A percentile compares a stretch with the other conserved stretches of the same genome.
phyloP scores from a whole-genome alignment of 2,113 vertebrate genomes.

The Chionis minor region DNA sequence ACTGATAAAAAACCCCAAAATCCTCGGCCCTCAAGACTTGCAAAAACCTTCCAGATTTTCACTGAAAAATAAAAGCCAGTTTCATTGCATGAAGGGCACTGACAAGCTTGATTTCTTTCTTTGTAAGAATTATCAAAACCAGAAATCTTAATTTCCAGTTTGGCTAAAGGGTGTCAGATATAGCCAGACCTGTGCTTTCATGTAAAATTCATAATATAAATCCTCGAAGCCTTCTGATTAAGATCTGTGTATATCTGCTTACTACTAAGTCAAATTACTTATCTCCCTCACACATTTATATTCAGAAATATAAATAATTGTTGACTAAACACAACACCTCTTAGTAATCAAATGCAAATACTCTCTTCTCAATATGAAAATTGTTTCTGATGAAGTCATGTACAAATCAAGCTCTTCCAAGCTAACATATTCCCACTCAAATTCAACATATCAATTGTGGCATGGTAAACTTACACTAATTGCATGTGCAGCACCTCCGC shows the following conservation, averaged over 20 bases:
- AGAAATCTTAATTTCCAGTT: not conserved
- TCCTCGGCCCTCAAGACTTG: not conserved
- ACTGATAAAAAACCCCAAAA: not conserved
- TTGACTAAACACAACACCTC: slow-evolving; percentile 45
- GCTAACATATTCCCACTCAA: not conserved
- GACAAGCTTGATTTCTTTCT: not conserved
- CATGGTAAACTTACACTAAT: not conserved
- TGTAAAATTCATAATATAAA: slow-evolving; percentile 20
- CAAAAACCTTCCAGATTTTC: slow-evolving; percentile 6
- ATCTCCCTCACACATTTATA: slow-evolving; percentile 37
- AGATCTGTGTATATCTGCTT: not conserved
- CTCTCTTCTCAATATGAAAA: slow-evolving; percentile 15
- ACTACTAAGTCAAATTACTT: slow-evolving; percentile 38
- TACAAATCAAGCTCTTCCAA: not conserved
- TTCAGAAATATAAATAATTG: slow-evolving; percentile 62
- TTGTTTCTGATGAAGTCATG: slow-evolving; percentile 15
- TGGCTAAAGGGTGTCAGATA: not conserved
- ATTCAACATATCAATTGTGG: not conserved
- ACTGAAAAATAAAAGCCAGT: not conserved
- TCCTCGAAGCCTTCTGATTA: slow-evolving; percentile 1
- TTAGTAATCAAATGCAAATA: slow-evolving; percentile 32
- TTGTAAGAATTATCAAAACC: not conserved
- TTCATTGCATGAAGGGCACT: not conserved
- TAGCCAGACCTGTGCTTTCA: not conserved
- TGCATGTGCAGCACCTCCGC: not conserved